Percentiles rank a stretch among this genome's conserved stretches.
These are phyloP conservation scores for Phycodurus eques DNA, from an alignment of 2,113 vertebrate genomes.

Conservation along the genomic window DNA sequence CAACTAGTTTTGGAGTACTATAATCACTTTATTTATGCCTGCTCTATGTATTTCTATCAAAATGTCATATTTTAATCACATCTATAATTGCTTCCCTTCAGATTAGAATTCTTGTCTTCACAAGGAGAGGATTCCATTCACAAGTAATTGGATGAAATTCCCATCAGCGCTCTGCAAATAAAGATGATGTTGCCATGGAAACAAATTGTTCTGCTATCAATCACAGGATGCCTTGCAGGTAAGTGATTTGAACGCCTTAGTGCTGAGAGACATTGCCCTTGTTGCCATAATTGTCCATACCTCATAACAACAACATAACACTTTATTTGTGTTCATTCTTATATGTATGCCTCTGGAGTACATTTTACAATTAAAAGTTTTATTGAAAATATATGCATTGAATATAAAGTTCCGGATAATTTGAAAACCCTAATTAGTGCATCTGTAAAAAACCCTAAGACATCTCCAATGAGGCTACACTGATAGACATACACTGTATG, in stretches of 20 bases:
- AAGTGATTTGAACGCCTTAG: constrained; percentile 70
- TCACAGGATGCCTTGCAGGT: constrained; percentile 91
- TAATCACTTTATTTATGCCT: constrained; percentile 54
- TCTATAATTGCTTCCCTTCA: constrained; percentile 77
- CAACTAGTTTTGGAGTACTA: constrained; percentile 26
- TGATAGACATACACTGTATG: constrained; percentile 38
- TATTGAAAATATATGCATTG: background rate
- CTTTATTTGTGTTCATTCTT: background rate
- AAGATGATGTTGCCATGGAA: constrained; percentile 95
- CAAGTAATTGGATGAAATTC: constrained; percentile 74
- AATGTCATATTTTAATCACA: constrained; percentile 75
- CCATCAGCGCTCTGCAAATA: constrained; percentile 74
- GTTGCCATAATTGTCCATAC: constrained; percentile 29
- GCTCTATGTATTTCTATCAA: constrained; percentile 52
- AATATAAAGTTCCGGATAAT: background rate
- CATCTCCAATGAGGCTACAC: constrained; percentile 22
- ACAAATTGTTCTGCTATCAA: constrained; percentile 85
- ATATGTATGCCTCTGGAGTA: background rate
- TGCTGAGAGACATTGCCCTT: constrained; percentile 40
- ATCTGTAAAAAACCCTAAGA: constrained; percentile 30
- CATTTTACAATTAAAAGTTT: background rate
- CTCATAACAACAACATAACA: constrained; percentile 13
- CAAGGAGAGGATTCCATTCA: constrained; percentile 69
- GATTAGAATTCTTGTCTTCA: constrained; percentile 80
- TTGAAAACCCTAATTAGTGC: constrained; percentile 16